A percentile compares a stretch with the other conserved stretches of the same genome.
Conservation (phyloP, 37 sponge, comb jelly and placozoan species). For the Chondrosia reniformis region DNA sequence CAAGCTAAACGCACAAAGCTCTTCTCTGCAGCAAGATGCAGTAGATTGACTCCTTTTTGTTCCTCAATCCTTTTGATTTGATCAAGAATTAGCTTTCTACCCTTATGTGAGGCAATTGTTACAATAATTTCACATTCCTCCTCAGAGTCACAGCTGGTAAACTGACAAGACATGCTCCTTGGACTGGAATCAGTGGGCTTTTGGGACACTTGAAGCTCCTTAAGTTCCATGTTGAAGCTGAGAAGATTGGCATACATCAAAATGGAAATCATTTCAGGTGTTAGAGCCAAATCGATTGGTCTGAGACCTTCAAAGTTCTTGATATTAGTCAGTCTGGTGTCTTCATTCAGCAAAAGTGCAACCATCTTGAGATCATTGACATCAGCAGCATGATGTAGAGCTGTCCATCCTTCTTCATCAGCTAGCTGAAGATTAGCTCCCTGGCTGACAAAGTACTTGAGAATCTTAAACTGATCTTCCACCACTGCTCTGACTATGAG, state of each 20-base stretch:
- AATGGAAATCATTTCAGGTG: not conserved
- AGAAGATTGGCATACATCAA: conserved; percentile 3
- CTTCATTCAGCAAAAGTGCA: not conserved
- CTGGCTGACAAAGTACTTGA: not conserved
- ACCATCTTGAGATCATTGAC: not conserved
- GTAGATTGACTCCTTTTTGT: not conserved
- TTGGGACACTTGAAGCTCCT: not conserved
- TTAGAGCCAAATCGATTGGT: conserved; percentile 8
- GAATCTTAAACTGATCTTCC: not conserved
- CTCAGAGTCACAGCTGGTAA: not conserved
- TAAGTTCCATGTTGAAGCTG: not conserved
- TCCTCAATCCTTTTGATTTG: not conserved
- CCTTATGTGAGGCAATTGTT: not conserved
- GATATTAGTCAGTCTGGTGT: not conserved
- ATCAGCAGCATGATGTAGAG: not conserved
- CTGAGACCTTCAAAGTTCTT: not conserved
- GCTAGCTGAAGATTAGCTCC: not conserved
- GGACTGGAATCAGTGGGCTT: not conserved
- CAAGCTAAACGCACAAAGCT: conserved; percentile 1
- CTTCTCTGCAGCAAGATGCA: conserved; percentile 17
- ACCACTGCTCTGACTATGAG: conserved; percentile 2
- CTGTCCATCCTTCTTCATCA: conserved; percentile 15
- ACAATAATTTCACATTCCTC: not conserved
- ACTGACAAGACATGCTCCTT: not conserved
- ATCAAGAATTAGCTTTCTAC: not conserved